Percentiles rank a stretch among this genome's conserved stretches.
phyloP scores from a whole-genome alignment of 2,888 invertebrate genomes.

The Drosophila anomelani region DNA sequence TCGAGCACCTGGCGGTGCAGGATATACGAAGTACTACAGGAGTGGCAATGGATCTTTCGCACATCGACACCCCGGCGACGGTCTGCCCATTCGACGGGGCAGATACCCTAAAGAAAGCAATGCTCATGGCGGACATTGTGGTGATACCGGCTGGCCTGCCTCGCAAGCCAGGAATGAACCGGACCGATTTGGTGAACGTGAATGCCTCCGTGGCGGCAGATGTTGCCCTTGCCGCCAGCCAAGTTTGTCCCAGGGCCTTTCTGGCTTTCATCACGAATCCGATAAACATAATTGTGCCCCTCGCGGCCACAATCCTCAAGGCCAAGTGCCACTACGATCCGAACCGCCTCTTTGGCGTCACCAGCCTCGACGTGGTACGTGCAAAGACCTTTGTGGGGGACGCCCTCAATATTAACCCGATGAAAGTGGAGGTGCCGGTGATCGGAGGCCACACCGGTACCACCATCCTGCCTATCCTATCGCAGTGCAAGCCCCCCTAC shows the following conservation, averaged over 20 bases:
- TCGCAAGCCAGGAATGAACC: slow-evolving; percentile 97
- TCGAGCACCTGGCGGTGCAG: slow-evolving; percentile 93
- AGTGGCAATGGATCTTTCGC: slow-evolving; percentile 97
- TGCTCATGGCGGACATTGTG: slow-evolving; percentile 92
- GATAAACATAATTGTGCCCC: slow-evolving; percentile 98
- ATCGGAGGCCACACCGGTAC: slow-evolving; percentile 98
- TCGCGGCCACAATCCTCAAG: slow-evolving; percentile 95
- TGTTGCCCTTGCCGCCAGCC: slow-evolving; percentile 90
- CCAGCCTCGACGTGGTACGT: slow-evolving; percentile 97
- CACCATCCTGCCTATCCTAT: slow-evolving; percentile 97
- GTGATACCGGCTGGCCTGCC: slow-evolving; percentile 98
- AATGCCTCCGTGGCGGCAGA: slow-evolving; percentile 97
- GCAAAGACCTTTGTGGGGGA: slow-evolving; percentile 96
- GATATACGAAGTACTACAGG: slow-evolving; percentile 96
- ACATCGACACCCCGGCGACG: slow-evolving; percentile 93
- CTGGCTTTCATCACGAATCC: slow-evolving; percentile 98
- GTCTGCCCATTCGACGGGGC: slow-evolving; percentile 87
- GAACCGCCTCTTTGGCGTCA: slow-evolving; percentile 95
- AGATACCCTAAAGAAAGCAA: slow-evolving; percentile 87
- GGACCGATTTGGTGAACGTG: slow-evolving; percentile 97
- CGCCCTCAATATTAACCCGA: slow-evolving; percentile 93
- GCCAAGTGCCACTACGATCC: slow-evolving; percentile 91
- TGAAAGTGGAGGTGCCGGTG: slow-evolving; percentile 92
- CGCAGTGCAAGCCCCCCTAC: slow-evolving; percentile 93
- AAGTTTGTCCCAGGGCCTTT: slow-evolving; percentile 94